Conservation (phyloP, 2,113 vertebrate genomes). For the Nesogale talazaci region DNA sequence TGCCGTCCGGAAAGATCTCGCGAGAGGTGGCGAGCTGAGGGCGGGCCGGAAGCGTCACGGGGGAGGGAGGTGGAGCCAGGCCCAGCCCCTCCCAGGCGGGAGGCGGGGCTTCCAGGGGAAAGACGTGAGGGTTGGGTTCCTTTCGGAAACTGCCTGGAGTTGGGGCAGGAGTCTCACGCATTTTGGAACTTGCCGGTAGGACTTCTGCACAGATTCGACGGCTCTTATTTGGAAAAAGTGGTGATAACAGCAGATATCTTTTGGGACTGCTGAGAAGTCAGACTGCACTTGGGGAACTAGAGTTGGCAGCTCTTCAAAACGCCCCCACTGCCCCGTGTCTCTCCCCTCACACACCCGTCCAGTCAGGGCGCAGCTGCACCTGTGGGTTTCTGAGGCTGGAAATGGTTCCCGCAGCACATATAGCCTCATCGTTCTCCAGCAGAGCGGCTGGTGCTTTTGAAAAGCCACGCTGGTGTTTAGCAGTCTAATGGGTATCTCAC, state of each 20-base stretch:
- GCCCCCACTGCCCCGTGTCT: too few relatives aligned
- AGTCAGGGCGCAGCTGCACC: too few relatives aligned
- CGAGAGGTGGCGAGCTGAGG: conserved; percentile 41
- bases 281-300: background rate
- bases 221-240: background rate
- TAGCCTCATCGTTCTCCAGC: too few relatives aligned
- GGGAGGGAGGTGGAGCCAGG: background rate
- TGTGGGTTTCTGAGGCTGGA: too few relatives aligned
- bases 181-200: background rate
- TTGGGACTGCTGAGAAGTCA: background rate
- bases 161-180: rapidly evolving
- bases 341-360: too few relatives aligned
- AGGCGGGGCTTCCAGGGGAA: background rate
- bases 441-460: too few relatives aligned
- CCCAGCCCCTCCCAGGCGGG: rapidly evolving
- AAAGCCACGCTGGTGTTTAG: too few relatives aligned
- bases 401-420: too few relatives aligned
- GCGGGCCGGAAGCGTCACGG: background rate
- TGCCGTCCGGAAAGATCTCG: conserved; percentile 52
- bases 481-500: too few relatives aligned
- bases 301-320: background rate
- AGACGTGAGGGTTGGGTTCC: rapidly evolving
- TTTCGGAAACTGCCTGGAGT: rapidly evolving
- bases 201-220: background rate
- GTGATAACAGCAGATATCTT: background rate